These are phyloP conservation scores for Acrossocheilus wenchowensis DNA, from an alignment of 2,797 vertebrate species.

Conservation along the genomic window DNA sequence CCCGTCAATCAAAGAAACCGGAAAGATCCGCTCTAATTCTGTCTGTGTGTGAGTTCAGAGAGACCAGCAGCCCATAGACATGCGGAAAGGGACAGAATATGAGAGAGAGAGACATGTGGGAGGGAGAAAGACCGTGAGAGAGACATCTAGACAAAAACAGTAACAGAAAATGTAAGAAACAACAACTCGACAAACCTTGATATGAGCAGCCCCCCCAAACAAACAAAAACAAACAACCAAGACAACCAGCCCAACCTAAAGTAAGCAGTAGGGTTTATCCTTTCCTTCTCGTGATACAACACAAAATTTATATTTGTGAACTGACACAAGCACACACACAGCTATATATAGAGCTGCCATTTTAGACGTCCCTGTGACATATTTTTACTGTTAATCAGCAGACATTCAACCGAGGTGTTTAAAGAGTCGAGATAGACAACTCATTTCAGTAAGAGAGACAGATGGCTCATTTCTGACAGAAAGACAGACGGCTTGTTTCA, in stretches of 20 bases:
- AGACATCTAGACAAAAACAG: conserved; percentile 9
- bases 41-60: conserved; percentile 50
- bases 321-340: not conserved
- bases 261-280: not conserved
- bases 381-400: conserved; percentile 56
- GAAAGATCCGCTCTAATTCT: conserved; percentile 49
- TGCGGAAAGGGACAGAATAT: conserved; percentile 7
- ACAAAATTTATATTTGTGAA: conserved; percentile 10
- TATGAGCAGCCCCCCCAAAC: not conserved
- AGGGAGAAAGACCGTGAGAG: not conserved
- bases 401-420: conserved; percentile 52
- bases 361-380: conserved; percentile 47
- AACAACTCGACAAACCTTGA: not conserved
- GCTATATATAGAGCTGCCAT: conserved; percentile 14
- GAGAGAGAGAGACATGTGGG: conserved; percentile 62
- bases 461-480: conserved; percentile 49
- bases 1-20: conserved; percentile 55
- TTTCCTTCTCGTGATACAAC: conserved; percentile 4
- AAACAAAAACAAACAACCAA: not conserved
- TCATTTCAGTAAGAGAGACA: conserved; percentile 49
- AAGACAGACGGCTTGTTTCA: conserved; percentile 45
- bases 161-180: not conserved
- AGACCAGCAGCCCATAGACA: conserved; percentile 61
- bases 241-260: not conserved
- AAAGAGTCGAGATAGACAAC: conserved; percentile 46